Evolutionary conservation across 2,797 vertebrate species (phyloP).

Genomic region (Pampus argenteus): DNA sequence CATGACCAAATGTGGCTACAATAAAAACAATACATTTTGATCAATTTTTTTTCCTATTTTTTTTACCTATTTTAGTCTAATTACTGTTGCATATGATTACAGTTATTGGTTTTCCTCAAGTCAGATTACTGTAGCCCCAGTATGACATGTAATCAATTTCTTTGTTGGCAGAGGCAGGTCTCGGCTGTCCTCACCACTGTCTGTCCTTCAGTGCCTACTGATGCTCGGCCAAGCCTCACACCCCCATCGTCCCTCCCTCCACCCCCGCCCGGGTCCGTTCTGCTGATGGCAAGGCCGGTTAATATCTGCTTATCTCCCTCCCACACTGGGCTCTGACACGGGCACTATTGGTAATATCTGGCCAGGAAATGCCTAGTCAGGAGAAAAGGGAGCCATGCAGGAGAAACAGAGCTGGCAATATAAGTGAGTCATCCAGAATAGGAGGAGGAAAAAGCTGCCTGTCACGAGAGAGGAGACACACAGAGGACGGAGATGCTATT

Average conservation of each 20-base stretch:
- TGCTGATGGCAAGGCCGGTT: constrained; percentile 66
- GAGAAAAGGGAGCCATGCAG: constrained; percentile 48
- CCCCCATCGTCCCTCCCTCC: not conserved
- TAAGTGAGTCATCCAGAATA: constrained; percentile 30
- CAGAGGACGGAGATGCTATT: constrained; percentile 18
- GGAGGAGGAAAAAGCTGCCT: constrained; percentile 8
- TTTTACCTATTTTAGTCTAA: too few relatives aligned
- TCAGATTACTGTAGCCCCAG: constrained; percentile 35
- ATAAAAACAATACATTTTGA: too few relatives aligned
- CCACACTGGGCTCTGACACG: constrained; percentile 53
- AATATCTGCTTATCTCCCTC: constrained; percentile 75
- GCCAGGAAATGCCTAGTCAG: constrained; percentile 60
- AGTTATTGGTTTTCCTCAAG: constrained; percentile 49
- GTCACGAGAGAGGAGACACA: constrained; percentile 18
- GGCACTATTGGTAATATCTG: constrained; percentile 63
- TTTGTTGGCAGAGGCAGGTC: constrained; percentile 51
- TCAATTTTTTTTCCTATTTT: too few relatives aligned
- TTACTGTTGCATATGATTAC: constrained; percentile 50
- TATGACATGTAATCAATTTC: constrained; percentile 63
- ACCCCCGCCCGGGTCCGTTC: constrained; percentile 23
- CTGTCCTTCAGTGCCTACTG: constrained; percentile 67
- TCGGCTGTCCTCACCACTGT: constrained; percentile 45
- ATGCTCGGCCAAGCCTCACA: constrained; percentile 50
- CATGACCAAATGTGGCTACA: too few relatives aligned
- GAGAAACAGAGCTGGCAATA: constrained; percentile 30